Evolutionary conservation across 2,797 vertebrate species (phyloP).

Genomic region (Acipenser ruthenus): DNA sequence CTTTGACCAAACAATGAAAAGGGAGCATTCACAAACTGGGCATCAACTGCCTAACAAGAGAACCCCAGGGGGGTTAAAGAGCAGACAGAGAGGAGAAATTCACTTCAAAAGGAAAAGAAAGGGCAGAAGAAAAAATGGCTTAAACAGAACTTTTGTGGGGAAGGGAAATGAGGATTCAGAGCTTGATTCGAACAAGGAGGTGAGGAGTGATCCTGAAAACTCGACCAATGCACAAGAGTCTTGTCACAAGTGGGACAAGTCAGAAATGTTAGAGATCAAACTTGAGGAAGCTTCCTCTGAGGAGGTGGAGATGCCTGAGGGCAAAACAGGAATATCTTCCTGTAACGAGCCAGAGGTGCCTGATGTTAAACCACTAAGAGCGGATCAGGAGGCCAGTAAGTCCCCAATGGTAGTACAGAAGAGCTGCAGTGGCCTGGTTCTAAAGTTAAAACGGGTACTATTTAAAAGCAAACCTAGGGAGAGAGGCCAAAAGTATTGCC

Average conservation of each 20-base stretch:
- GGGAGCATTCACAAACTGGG: constrained; percentile 18
- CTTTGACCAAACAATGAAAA: constrained; percentile 9
- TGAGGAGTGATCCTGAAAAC: constrained; percentile 14
- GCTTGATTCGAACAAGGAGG: constrained; percentile 35
- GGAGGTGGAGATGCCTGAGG: constrained; percentile 5
- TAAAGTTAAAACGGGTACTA: constrained; percentile 57
- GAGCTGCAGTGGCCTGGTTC: constrained; percentile 47
- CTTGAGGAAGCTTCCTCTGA: constrained; percentile 16
- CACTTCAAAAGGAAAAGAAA: constrained; percentile 31
- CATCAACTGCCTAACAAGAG: constrained; percentile 9
- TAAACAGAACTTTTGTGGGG: constrained; percentile 41
- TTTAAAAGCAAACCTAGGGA: constrained; percentile 29
- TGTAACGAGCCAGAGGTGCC: constrained; percentile 44
- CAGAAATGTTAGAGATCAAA: constrained; percentile 11
- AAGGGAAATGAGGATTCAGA: constrained; percentile 15
- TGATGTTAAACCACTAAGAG: constrained; percentile 22
- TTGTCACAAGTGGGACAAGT: constrained; percentile 7
- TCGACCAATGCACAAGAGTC: constrained; percentile 17
- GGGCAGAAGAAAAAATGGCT: constrained; percentile 46
- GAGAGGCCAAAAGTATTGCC: constrained; percentile 36
- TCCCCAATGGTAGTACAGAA: constrained; percentile 25
- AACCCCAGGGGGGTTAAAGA: constrained; percentile 15
- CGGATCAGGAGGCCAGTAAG: background rate
- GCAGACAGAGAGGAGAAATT: constrained; percentile 13
- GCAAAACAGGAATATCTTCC: constrained; percentile 19